Evolutionary conservation across 2,797 vertebrate species (phyloP), one percentile per base, ranked within the genome.

Genomic region (Acrossocheilus wenchowensis): DNA sequence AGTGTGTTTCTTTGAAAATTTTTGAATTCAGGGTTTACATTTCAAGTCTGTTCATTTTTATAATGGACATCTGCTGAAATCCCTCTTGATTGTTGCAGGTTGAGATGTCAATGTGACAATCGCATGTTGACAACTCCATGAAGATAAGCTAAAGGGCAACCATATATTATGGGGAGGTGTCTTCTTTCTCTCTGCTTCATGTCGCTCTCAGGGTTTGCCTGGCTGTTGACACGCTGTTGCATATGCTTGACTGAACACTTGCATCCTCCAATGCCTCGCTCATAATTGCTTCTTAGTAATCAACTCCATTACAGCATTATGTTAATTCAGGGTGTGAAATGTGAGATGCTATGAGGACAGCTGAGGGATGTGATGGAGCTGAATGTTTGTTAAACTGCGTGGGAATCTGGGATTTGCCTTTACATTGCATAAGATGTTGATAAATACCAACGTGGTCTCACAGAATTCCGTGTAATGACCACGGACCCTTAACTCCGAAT

Each of bases 281-380:
- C 80, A 80, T 78, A 78, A 84, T 79, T 48, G 69, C 74, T 88
- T 74, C 86, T 83, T 89, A 89, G 75, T 85, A 92, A 89, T 90
- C 74, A 88, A 89, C 85, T 82, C 86, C 66, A 89, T 83, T 88
- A 87, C 43, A 83, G 48, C 60, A 85, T 87, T 90, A 88, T 86
- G 85, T 79, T 87, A 81, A 90, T 88, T 41, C 34, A 15, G 64
- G 75, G 57, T 74, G 78, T 83, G 78, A 91, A 72, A 82, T 39
- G 83, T 78, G 77, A 88, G 54, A 64, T 23, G 39, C 84, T 39
- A 14, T 30, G 26, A 66, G 52, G 60, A 80, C 50, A 66, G 11
- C 50, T 78, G 82, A 68, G 78, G 52, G 62, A 82, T 30, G 78
- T 75, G 57, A 71, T n/a, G 80, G 50, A 74, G 66, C 72, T 81